These are phyloP conservation scores for Thecocarcelia acutangulata DNA, from an alignment of 2,888 invertebrate genomes.

Conservation along the genomic window DNA sequence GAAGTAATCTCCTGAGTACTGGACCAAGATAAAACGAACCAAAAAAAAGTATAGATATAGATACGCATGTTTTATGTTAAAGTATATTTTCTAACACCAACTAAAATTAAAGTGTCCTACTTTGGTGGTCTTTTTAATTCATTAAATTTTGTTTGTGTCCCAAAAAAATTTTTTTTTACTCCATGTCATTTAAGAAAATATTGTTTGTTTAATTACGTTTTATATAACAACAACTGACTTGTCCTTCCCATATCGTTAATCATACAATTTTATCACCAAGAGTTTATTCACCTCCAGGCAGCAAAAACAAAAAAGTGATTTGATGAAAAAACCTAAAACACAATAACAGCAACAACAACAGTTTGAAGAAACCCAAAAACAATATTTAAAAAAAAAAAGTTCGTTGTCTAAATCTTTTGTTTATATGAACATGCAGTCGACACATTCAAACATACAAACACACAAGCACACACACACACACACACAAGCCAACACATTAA, in stretches of 20 bases:
- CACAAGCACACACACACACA: not conserved
- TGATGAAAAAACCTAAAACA: conserved; percentile 23
- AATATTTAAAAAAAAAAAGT: conserved; percentile 60
- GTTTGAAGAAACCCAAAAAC: conserved; percentile 5
- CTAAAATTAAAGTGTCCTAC: not conserved
- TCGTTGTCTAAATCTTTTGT: conserved; percentile 66
- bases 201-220: conserved; percentile 18
- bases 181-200: conserved; percentile 4
- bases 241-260: conserved; percentile 63
- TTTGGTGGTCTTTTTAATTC: too few species aligned
- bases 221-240: conserved; percentile 53
- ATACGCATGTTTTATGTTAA: too few species aligned
- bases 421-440: conserved; percentile 31
- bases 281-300: conserved; percentile 59
- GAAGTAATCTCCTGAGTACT: too few species aligned
- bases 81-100: too few species aligned
- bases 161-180: not conserved
- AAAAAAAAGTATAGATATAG: too few species aligned
- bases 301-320: conserved; percentile 17
- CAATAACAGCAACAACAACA: conserved; percentile 27
- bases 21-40: too few species aligned
- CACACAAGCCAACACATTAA: conserved; percentile 24
- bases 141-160: not conserved
- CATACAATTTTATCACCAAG: conserved; percentile 50
- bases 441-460: not conserved